phyloP scores from a whole-genome alignment of 2,888 invertebrate species.

The Sarcophaga carnaria region DNA sequence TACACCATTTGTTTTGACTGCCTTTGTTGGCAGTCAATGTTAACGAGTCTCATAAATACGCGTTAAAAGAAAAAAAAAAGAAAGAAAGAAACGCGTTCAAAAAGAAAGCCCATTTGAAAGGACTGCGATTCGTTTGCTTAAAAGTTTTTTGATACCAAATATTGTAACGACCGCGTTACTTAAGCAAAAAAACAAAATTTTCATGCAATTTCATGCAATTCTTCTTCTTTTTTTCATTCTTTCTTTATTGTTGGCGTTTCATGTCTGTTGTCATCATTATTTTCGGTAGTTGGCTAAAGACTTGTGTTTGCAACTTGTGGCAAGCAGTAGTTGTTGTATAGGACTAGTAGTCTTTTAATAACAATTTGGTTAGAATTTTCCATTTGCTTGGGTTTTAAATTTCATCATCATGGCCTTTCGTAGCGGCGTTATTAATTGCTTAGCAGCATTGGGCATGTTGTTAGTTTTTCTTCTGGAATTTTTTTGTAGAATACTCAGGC shows the following conservation, averaged over 20 bases:
- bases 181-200: too few species aligned
- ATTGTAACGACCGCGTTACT: too few species aligned
- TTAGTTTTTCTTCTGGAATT: background rate
- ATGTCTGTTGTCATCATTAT: slow-evolving; percentile 32
- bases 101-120: background rate
- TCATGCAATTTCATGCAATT: slow-evolving; percentile 26
- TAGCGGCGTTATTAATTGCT: slow-evolving; percentile 66
- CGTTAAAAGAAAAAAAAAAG: slow-evolving; percentile 15
- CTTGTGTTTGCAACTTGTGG: slow-evolving; percentile 48
- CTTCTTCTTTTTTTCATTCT: background rate
- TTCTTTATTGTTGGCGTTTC: slow-evolving; percentile 48
- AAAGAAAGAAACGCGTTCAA: background rate
- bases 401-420: slow-evolving; percentile 33
- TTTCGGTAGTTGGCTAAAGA: slow-evolving; percentile 34
- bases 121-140: background rate
- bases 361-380: slow-evolving; percentile 66
- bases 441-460: slow-evolving; percentile 56
- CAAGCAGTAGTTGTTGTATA: slow-evolving; percentile 33
- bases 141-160: background rate
- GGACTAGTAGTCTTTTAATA: slow-evolving; percentile 55
- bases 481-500: background rate
- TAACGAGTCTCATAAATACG: slow-evolving; percentile 63
- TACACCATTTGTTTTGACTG: slow-evolving; percentile 53
- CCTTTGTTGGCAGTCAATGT: slow-evolving; percentile 31
- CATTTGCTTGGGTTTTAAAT: slow-evolving; percentile 53